Base-by-base conservation (phyloP, 2,113 vertebrate genomes). In the Oreochromis tanganicae region DNA sequence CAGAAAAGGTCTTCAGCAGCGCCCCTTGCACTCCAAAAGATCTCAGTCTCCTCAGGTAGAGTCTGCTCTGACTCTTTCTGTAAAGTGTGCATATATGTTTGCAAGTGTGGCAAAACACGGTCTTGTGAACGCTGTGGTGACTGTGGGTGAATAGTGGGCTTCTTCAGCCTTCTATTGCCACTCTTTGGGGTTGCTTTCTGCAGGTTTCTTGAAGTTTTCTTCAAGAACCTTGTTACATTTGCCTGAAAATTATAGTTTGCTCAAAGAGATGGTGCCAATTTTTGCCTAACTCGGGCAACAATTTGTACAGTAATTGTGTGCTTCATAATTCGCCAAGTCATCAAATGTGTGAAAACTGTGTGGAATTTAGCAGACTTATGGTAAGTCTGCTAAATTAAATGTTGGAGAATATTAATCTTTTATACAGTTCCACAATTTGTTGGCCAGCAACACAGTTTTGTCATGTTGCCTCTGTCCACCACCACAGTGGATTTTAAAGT, bases 241-340 rank as follows among this genome's bases (percentile, higher is more conserved):
- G 16, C 19, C 14, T 19, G 80, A 29, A 41, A 59, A 29, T 10
- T 7, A 17, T 29, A 41, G 16, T 21, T 9, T 12, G 7, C 19
- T 3, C 24, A 34, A 50, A 63, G 29, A 34, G 27, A 46, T 16
- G 3, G 16, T 16, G 7, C 7, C 16, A 19, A 7, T 29, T 81
- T n/a, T 61, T 81, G 41, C 7, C 38, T 34, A 27, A 34, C 8
- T 36, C 92, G 82, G 89, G 80, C 54, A 87, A 90, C 86, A 19
- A 94, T 93, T 94, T 96, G 95, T 68, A 93, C 81, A 1, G 88
- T 95, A 81, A 91, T 93, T 57, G 9, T 88, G 16, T 95, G 92
- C 90, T 95, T 95, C 50, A 66, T 95, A 10, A 66, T 93, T 68
- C 55, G 80, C 3, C 91, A 92, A 75, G 84, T 94, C 50, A 87